Conservation (phyloP, 64 coral and sea anemone genomes). For the Porites australiensis region DNA sequence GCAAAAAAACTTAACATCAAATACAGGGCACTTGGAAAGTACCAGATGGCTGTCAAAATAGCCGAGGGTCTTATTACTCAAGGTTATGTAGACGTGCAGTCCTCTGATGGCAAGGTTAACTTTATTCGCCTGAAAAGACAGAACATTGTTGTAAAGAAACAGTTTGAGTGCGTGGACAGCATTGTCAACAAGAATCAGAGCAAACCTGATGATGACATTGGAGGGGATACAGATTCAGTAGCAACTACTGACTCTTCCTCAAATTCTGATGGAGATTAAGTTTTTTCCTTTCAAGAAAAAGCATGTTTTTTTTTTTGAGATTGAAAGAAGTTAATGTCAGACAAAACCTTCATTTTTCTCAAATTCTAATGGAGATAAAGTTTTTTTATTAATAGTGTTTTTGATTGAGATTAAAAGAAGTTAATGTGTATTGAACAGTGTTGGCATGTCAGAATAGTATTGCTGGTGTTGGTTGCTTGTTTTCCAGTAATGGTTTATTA, state of each 20-base stretch:
- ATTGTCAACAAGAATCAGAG: too few species aligned
- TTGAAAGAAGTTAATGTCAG: too few species aligned
- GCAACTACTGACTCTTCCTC: too few species aligned
- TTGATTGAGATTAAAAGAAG: too few species aligned
- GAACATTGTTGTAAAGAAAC: constrained; percentile 28
- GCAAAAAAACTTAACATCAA: constrained; percentile 29
- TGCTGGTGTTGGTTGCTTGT: background rate
- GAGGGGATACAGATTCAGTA: constrained; percentile 44
- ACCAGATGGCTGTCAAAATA: constrained; percentile 16
- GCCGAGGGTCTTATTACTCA: constrained; percentile 38
- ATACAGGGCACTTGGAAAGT: constrained; percentile 37
- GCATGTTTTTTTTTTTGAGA: too few species aligned
- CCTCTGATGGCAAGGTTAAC: background rate
- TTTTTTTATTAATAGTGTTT: too few species aligned
- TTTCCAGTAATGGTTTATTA: background rate
- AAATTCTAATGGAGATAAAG: too few species aligned
- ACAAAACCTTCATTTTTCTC: too few species aligned
- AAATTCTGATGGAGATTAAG: too few species aligned
- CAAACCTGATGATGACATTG: background rate
- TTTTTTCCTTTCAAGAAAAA: too few species aligned
- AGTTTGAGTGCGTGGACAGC: too few species aligned
- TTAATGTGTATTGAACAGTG: background rate
- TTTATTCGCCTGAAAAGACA: constrained; percentile 36
- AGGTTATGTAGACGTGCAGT: constrained; percentile 20
- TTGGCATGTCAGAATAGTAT: background rate